Evolutionary conservation across 2,888 invertebrate genomes (phyloP), one percentile per base, ranked within the genome.

Genomic region (Schrankia costaestrigalis): DNA sequence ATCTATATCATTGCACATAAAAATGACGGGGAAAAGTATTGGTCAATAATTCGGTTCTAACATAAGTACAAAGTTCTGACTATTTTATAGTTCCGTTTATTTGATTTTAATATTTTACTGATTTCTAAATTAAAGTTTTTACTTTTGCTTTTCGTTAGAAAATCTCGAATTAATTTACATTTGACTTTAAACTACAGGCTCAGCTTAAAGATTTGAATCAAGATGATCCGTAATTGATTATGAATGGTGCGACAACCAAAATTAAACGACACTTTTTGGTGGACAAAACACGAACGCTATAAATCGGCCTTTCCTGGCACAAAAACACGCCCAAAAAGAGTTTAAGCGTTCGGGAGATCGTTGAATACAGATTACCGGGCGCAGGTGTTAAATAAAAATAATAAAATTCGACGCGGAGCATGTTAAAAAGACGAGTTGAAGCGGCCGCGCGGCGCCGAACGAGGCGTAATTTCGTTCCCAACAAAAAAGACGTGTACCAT

Each of bases 371-470:
- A 87, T 87, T 86, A 81, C 81, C 60, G 78, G 72, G 76, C 77
- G 86, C 86, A 86, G 86, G 86, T 87, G 86, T 87, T 87, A 87
- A 86, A 86, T 82, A 84, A 86, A 87, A 87, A 87, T 86, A 87
- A 87, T 83, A 86, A 85, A 85, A 78, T 78, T 69, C 62, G 69
- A 81, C 73, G 71, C 70, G 76, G 69, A 63, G 71, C 71, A 68
- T 42, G 67, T 64, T 70, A 85, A 85, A 85, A 85, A 83, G 80
- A 85, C 31, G 77, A 85, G 73, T 69, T 41, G 53, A 61, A 50
- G 71, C 81, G 81, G 78, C 82, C 76, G 83, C 71, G 70, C 83
- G 86, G 84, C 85, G 85, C 84, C 85, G 78, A 63, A 71, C 74
- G 66, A 66, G 70, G 64, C 70, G 76, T 83, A 72, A 81, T 84